A percentile compares a stretch with the other conserved stretches of the same genome.
Conservation (phyloP, 2,797 vertebrate species). For the Lagorchestes hirsutus region DNA sequence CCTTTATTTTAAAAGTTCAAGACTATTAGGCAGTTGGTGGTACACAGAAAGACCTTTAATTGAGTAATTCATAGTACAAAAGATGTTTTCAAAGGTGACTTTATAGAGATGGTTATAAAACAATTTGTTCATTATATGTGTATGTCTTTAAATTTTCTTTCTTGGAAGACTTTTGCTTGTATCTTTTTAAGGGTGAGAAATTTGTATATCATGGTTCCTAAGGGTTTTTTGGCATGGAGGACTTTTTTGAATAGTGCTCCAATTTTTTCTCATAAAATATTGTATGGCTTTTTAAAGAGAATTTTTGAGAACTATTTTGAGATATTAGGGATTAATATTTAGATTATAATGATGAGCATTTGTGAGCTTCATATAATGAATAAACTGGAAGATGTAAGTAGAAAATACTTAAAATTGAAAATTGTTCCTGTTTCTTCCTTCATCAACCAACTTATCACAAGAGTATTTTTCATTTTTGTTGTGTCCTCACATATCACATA, state of each 20-base stretch:
- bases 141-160: not conserved
- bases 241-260: conserved; percentile 37
- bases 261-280: conserved; percentile 26
- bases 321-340: conserved; percentile 69
- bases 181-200: not conserved
- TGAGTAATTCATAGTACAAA: not conserved
- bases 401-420: conserved; percentile 65
- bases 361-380: conserved; percentile 44
- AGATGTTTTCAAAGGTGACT: conserved; percentile 14
- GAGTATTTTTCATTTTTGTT: conserved; percentile 19
- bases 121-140: not conserved
- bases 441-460: conserved; percentile 59
- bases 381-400: conserved; percentile 54
- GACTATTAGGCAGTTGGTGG: too few species aligned
- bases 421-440: conserved; percentile 74
- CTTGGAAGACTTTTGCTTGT: conserved; percentile 13
- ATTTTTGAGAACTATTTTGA: conserved; percentile 41
- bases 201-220: conserved; percentile 3
- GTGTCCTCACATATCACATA: conserved; percentile 48
- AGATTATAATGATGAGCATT: conserved; percentile 65
- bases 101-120: not conserved
- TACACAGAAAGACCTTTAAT: too few species aligned
- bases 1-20: too few species aligned
- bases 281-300: conserved; percentile 27
- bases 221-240: not conserved